Evolutionary conservation across 2,113 vertebrate species (phyloP).

Genomic region (Excalfactoria chinensis): DNA sequence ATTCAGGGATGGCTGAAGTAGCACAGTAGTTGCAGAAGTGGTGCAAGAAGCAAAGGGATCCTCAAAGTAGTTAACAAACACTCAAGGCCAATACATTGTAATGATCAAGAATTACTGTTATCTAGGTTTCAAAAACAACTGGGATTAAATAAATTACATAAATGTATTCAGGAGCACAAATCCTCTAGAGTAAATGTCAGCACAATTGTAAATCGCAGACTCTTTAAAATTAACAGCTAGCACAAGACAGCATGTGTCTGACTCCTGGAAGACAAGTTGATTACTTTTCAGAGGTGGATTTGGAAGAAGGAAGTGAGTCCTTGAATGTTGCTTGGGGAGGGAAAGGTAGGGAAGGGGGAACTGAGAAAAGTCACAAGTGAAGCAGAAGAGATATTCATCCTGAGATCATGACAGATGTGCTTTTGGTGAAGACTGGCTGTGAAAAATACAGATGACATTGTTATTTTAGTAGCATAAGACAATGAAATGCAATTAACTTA

Average conservation of each 20-base stretch:
- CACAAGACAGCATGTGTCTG: neutral
- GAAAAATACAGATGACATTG: neutral
- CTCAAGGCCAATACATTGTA: neutral
- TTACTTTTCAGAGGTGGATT: constrained; percentile 9
- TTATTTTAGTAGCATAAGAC: neutral
- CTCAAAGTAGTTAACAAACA: constrained; percentile 39
- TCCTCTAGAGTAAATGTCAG: constrained; percentile 33
- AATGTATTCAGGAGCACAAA: constrained; percentile 64
- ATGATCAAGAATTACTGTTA: constrained; percentile 21
- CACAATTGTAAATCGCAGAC: constrained; percentile 17
- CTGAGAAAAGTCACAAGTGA: neutral
- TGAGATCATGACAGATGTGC: neutral
- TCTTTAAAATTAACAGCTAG: constrained; percentile 37
- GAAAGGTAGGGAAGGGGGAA: neutral
- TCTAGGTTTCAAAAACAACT: constrained; percentile 19
- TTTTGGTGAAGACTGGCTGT: neutral
- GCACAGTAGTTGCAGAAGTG: neutral
- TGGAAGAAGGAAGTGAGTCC: neutral
- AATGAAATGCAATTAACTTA: neutral
- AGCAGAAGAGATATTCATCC: neutral
- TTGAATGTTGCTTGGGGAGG: constrained; percentile 6
- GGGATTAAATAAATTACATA: constrained; percentile 44
- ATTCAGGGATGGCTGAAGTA: constrained; percentile 1
- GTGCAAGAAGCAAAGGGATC: neutral
- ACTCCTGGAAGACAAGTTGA: neutral